Percentiles rank a stretch among this genome's conserved stretches.
Evolutionary conservation across 2,797 vertebrate genomes (phyloP).

Genomic region (Parauchenoglanis ngamensis): DNA sequence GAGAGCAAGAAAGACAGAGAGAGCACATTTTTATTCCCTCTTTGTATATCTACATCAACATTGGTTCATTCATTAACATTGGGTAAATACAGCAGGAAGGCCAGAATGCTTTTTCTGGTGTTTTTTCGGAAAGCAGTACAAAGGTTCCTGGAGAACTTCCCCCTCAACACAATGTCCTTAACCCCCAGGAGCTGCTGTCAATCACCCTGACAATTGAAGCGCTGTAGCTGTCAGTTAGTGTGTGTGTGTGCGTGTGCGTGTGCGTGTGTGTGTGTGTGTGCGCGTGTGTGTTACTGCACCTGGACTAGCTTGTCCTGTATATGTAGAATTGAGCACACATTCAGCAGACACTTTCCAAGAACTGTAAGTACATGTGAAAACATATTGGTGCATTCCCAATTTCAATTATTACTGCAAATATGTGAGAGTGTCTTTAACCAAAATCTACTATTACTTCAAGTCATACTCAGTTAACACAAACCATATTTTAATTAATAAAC

Average conservation of each 20-base stretch:
- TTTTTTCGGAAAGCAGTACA: slow-evolving; percentile 51
- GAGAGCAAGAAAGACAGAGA: slow-evolving; percentile 9
- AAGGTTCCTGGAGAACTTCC: slow-evolving; percentile 30
- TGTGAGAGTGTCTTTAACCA: neutral
- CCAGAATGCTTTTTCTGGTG: slow-evolving; percentile 41
- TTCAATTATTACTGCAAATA: neutral
- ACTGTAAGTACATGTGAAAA: neutral
- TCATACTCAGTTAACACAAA: neutral
- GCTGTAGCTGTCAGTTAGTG: slow-evolving; percentile 2
- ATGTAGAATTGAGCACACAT: slow-evolving; percentile 1
- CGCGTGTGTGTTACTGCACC: neutral
- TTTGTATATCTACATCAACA: slow-evolving; percentile 54
- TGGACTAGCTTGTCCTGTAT: slow-evolving; percentile 23
- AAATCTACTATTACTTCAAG: neutral
- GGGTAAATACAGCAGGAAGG: slow-evolving; percentile 72
- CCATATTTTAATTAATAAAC: neutral
- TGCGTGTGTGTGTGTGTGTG: neutral
- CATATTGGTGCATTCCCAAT: neutral
- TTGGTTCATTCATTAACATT: slow-evolving; percentile 81
- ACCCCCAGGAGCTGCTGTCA: slow-evolving; percentile 54
- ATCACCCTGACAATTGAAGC: slow-evolving; percentile 19
- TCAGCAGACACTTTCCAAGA: slow-evolving; percentile 16
- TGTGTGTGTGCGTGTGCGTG: neutral
- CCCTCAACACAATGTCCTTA: slow-evolving; percentile 40
- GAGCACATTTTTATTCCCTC: slow-evolving; percentile 37